Percentiles rank a stretch among this genome's conserved stretches.
Evolutionary conservation across 2,797 vertebrate species (phyloP).

Genomic region (Tragelaphus oryx): DNA sequence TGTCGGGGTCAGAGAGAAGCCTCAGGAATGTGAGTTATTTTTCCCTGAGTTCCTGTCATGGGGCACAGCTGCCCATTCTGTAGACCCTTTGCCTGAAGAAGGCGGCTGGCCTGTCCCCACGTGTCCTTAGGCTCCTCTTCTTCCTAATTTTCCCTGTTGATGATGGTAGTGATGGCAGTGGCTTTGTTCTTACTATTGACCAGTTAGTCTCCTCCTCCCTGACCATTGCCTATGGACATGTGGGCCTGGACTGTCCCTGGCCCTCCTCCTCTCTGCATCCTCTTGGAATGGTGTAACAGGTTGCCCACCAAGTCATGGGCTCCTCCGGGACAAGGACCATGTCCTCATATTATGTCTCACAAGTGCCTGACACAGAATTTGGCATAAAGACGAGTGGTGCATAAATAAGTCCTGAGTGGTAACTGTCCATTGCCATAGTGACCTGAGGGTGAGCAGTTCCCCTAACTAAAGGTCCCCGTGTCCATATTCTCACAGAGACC

Average conservation of each 20-base stretch:
- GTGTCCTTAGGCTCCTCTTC: neutral
- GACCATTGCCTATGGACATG: neutral
- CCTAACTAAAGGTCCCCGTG: neutral
- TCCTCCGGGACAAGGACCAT: neutral
- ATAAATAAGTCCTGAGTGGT: neutral
- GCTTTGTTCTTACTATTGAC: neutral
- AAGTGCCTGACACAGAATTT: conserved; percentile 21
- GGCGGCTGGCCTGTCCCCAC: neutral
- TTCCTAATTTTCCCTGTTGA: neutral
- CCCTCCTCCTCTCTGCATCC: neutral
- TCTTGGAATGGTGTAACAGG: neutral
- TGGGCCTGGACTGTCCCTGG: conserved; percentile 1
- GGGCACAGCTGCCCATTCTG: neutral
- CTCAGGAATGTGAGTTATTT: conserved; percentile 53
- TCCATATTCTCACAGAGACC: neutral
- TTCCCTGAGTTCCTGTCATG: neutral
- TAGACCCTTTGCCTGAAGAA: neutral
- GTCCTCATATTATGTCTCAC: neutral
- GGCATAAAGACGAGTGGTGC: neutral
- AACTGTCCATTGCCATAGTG: neutral
- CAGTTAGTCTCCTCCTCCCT: conserved; percentile 2
- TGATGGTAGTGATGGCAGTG: neutral
- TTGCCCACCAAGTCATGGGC: neutral
- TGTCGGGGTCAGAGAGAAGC: conserved; percentile 43
- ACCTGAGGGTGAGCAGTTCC: neutral